Evolutionary conservation across 2,797 vertebrate genomes (phyloP), one percentile per base, ranked within the genome.

Genomic region (Rhinatrema bivittatum): DNA sequence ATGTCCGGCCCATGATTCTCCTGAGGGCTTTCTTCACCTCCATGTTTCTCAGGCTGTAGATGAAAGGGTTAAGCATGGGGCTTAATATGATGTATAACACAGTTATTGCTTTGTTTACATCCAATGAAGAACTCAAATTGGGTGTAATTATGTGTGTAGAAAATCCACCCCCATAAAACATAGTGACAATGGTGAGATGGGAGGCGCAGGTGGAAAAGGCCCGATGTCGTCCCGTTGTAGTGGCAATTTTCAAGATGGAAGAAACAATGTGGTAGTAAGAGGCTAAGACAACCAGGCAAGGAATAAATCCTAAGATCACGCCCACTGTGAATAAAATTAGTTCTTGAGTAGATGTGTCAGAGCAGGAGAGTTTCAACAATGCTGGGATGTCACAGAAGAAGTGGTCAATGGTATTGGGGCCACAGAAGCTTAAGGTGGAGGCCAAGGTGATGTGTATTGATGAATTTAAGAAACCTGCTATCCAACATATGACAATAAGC

Each of bases 391-490:
- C 53, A 42, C 53, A 56, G 5, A 46, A 56, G 25, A 56, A 56
- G n/a, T 43, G 30, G 13, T 50, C 46, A 14, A 56, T 16, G 7
- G 1, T 15, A 15, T 56, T 50, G 9, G 49, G 25, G 10, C 39
- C 44, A 43, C 51, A 53, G 16, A 48, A 53, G 5, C 44, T 51
- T 15, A 55, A 25, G 19, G 18, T 25, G 20, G 38, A 36, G 12
- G 38, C n/a, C 22, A 39, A 36, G 32, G 49, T 17, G 7, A 64
- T 60, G 6, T 62, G 57, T 16, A 68, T 4, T 4, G 59, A 24
- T 21, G 63, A 62, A 24, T 60, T 59, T 20, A 51, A 48, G 25
- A 63, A 31, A 17, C 59, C 61, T 39, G 56, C 56, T 4, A 46
- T 4, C 36, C 57, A 65, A 47, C 56, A 70, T 7, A 43, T 53